Base-by-base conservation (phyloP, 2,113 vertebrate genomes). In the Notothenia coriiceps region DNA sequence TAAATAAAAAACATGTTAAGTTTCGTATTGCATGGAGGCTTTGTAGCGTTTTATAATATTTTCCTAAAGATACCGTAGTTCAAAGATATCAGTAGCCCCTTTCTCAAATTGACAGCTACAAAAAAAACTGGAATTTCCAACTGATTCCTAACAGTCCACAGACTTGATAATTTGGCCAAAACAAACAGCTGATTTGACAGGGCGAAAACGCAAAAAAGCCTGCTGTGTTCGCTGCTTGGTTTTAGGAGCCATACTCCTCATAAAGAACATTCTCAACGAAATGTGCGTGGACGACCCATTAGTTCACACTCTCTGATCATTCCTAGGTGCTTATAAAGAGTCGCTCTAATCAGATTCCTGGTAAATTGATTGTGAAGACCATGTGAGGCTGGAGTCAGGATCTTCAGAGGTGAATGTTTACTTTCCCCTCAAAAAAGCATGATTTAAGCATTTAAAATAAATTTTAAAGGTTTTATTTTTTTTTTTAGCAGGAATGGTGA, bases 291-390 rank as follows among this genome's bases (percentile, higher is more conserved):
- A 78, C 2, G 50, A 65, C 10, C 74, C 80, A 80, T 84, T 84
- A 67, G 40, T 22, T 61, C 64, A 54, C 67, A 33, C 56, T 17
- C 63, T 74, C 74, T 70, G 0, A 84, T 75, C 73, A 83, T 71
- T 65, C 20, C 25, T 75, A 71, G 86, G 75, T 15, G 6, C 66
- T 76, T 77, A 80, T 86, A 71, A 87, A 86, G 71, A 82, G 62
- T 51, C 71, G 60, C 77, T 86, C 68, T 80, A 80, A 71, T 86
- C 70, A 83, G 49, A 80, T 63, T 74, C 79, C 66, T 65, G 73
- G 60, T 78, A 68, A 86, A 86, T 66, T 49, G 74, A 91, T 84
- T 82, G 76, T 60, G 47, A 66, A 70, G 65, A 60, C 51, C 43
- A 46, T 47, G 20, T 18, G 62, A 67, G 62, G 33, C 44, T 17